A percentile compares a stretch with the other conserved stretches of the same genome.
Evolutionary conservation across 2,888 invertebrate genomes (phyloP).

Genomic region (Phortica okadai): DNA sequence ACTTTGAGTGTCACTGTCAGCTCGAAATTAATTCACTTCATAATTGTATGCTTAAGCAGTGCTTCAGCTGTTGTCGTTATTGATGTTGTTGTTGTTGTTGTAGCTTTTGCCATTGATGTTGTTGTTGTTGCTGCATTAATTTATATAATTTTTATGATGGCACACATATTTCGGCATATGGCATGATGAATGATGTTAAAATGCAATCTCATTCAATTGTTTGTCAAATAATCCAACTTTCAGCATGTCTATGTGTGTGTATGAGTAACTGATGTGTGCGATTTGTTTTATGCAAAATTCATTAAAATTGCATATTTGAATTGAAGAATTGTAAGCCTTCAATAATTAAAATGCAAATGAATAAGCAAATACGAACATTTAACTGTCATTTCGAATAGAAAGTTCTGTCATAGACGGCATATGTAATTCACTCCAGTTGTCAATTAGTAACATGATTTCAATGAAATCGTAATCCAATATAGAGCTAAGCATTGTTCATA

Average conservation of each 20-base stretch:
- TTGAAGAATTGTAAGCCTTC: neutral
- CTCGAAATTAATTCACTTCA: conserved; percentile 42
- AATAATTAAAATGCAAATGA: conserved; percentile 11
- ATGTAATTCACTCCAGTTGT: neutral
- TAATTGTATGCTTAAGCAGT: conserved; percentile 38
- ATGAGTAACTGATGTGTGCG: conserved; percentile 10
- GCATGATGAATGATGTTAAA: conserved; percentile 35
- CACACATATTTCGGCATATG: neutral
- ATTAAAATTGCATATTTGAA: conserved; percentile 17
- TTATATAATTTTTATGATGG: conserved; percentile 32
- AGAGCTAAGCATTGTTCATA: neutral
- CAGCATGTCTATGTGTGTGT: neutral
- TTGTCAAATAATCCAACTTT: neutral
- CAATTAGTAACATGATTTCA: too few species aligned
- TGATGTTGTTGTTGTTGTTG: neutral
- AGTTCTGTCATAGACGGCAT: neutral
- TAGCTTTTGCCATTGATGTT: neutral
- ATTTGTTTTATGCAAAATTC: neutral
- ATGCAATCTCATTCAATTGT: neutral
- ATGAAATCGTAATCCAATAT: neutral
- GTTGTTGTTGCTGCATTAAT: conserved; percentile 22
- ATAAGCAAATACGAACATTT: conserved; percentile 3
- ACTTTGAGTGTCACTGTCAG: neutral
- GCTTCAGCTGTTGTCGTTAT: neutral
- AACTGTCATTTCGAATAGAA: neutral